Conservation (phyloP, 2,888 invertebrate genomes). For the Calliphora vomitoria region DNA sequence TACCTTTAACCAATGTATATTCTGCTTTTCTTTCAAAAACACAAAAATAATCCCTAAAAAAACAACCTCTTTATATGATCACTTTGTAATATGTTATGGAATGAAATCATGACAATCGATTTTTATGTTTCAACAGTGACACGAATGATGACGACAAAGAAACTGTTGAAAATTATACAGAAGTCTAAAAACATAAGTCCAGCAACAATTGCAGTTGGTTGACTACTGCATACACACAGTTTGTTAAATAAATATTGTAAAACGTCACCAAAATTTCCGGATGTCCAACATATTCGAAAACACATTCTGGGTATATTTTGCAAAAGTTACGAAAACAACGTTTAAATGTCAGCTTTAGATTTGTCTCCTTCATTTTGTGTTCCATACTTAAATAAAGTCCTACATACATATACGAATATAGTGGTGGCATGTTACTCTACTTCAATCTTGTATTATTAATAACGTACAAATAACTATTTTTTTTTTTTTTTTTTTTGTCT, state of each 20-base stretch:
- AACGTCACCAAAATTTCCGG: slow-evolving; percentile 63
- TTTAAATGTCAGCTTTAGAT: slow-evolving; percentile 61
- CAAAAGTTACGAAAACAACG: slow-evolving; percentile 63
- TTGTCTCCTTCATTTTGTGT: slow-evolving; percentile 1
- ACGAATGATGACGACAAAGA: slow-evolving; percentile 37
- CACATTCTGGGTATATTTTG: slow-evolving; percentile 54
- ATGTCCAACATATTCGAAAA: slow-evolving; percentile 50
- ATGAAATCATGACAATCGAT: slow-evolving; percentile 15
- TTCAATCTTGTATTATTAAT: not conserved
- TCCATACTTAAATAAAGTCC: not conserved
- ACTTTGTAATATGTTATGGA: not conserved
- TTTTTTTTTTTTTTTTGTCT: slow-evolving; percentile 17
- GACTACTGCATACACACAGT: slow-evolving; percentile 19
- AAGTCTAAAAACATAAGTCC: slow-evolving; percentile 14
- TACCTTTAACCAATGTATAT: not conserved
- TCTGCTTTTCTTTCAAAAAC: not conserved
- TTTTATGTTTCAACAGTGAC: slow-evolving; percentile 27
- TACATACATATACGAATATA: not conserved
- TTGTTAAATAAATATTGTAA: slow-evolving; percentile 48
- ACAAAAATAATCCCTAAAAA: not conserved
- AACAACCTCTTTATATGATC: not conserved
- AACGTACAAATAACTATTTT: slow-evolving; percentile 19
- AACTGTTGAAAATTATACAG: slow-evolving; percentile 35
- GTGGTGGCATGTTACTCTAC: not conserved
- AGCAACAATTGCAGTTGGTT: slow-evolving; percentile 33